Base-by-base conservation (phyloP, 2,888 invertebrate genomes). In the Eudemis profundana region DNA sequence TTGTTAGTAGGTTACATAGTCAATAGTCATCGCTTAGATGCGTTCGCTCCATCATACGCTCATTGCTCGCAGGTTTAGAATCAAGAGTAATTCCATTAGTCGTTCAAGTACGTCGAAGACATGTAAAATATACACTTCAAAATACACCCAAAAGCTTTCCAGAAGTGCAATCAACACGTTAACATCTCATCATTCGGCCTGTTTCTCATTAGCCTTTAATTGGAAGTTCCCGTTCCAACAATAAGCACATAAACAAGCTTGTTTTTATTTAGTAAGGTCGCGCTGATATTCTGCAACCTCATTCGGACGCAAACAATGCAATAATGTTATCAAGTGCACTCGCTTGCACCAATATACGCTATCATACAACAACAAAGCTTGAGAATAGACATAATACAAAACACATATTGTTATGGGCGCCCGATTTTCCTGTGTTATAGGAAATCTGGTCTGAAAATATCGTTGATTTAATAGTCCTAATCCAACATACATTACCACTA, bases 221-320 rank as follows among this genome's bases (percentile, higher is more conserved):
- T 56, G 29, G 42, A 56, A 42, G 42, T 17, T 54, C 54, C 54
- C 19, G 56, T 17, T 59, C 23, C 47, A 59, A 47, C n/a, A 61
- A 61, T 62, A 59, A 61, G 42, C n/a, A 46, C 57, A 27, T 62
- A 70, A 49, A 77, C 75, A 61, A 68, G 73, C 69, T 51, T 67
- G 66, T 70, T 68, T 67, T 67, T 65, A 66, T 70, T 66, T 66
- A 50, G 68, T 79, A 84, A 84, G 83, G 85, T 78, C 82, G 75
- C 50, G 47, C 67, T 74, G 79, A 81, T 81, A 78, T 74, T 77
- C 74, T 73, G 75, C 75, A 70, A 76, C 76, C 74, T 78, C 73
- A 72, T 78, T 75, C 75, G 76, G 78, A 78, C 72, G 67, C 64
- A 79, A 79, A 80, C 78, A 82, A 75, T 76, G 74, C 68, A 62